These are phyloP conservation scores for Drosophila tani DNA, from an alignment of 1,140 invertebrate genomes.

Conservation along the genomic window DNA sequence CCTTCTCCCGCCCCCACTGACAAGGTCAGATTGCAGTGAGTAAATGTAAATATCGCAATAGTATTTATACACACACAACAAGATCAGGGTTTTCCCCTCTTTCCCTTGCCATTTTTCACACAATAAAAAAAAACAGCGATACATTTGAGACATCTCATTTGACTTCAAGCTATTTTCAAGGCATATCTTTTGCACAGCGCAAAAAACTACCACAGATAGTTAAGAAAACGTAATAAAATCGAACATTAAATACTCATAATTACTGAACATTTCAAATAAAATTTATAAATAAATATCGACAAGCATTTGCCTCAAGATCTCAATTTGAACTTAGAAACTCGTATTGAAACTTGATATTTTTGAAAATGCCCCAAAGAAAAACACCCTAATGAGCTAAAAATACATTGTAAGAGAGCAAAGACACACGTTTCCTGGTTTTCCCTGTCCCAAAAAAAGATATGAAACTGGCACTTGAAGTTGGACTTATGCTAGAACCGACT, in stretches of 20 bases:
- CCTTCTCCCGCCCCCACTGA: not conserved
- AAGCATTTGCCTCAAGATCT: not conserved
- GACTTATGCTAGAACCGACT: not conserved
- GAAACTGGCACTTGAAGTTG: not conserved
- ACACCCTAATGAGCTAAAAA: constrained; percentile 1
- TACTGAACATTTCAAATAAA: too few species aligned
- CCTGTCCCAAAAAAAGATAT: not conserved
- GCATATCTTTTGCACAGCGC: not conserved
- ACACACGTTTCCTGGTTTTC: not conserved
- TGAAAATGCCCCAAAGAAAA: not conserved
- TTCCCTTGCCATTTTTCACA: not conserved
- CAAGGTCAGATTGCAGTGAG: constrained; percentile 41
- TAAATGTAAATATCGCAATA: constrained; percentile 21
- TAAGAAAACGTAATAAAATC: not conserved
- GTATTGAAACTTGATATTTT: constrained; percentile 4
- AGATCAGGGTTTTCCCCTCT: constrained; percentile 15
- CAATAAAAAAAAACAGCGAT: not conserved
- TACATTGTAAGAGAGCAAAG: constrained; percentile 9
- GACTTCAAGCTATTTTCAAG: not conserved
- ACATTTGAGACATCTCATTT: constrained; percentile 1
- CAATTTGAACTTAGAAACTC: not conserved
- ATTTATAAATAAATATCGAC: too few species aligned
- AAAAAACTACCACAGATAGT: too few species aligned
- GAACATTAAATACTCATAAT: too few species aligned
- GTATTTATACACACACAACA: constrained; percentile 26